Conservation (phyloP, 2,888 invertebrate species). For the Acronicta leporina region DNA sequence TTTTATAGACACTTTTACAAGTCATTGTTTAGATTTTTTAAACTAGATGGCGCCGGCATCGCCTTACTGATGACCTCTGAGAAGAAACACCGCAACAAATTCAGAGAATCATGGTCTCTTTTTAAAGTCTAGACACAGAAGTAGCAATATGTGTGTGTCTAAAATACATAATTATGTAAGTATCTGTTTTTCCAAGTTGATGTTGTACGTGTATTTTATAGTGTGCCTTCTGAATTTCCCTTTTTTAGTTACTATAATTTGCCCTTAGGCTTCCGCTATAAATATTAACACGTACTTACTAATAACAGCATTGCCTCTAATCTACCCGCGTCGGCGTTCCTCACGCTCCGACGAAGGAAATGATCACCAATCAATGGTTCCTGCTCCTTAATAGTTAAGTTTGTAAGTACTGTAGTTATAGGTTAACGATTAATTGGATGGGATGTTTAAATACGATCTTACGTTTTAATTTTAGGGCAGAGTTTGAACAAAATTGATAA, state of each 20-base stretch:
- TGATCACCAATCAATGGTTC: conserved; percentile 29
- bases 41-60: too few relatives aligned
- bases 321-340: conserved; percentile 25
- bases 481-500: too few relatives aligned
- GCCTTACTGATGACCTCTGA: too few relatives aligned
- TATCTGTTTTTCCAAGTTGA: background rate
- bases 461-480: conserved; percentile 32
- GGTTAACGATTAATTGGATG: background rate
- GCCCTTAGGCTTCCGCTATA: conserved; percentile 15
- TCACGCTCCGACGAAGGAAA: conserved; percentile 51
- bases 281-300: conserved; percentile 39
- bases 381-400: conserved; percentile 25
- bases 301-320: conserved; percentile 34
- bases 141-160: too few relatives aligned
- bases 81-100: too few relatives aligned
- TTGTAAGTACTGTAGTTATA: conserved; percentile 8
- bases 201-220: background rate
- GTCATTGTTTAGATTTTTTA: too few relatives aligned
- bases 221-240: conserved; percentile 10
- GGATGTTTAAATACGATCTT: conserved; percentile 19
- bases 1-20: too few relatives aligned
- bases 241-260: background rate
- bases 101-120: too few relatives aligned
- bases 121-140: too few relatives aligned
- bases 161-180: too few relatives aligned